Conservation (phyloP, 2,888 invertebrate genomes). For the Bruchidius siliquastri region DNA sequence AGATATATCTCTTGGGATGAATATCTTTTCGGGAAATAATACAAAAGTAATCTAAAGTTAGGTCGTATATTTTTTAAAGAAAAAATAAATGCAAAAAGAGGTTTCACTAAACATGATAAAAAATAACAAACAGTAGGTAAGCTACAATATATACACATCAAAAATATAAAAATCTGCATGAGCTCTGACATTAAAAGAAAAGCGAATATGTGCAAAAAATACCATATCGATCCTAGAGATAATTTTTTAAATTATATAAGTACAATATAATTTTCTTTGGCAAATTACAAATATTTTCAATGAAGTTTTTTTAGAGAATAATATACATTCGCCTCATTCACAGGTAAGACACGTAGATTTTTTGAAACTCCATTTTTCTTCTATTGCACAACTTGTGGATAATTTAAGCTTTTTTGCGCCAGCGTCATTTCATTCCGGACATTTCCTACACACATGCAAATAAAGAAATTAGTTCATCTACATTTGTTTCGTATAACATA, state of each 20-base stretch:
- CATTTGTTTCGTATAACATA: background rate
- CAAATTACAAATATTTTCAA: conserved; percentile 13
- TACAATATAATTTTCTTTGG: conserved; percentile 26
- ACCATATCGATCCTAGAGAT: conserved; percentile 20
- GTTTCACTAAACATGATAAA: conserved; percentile 3
- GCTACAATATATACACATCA: conserved; percentile 30
- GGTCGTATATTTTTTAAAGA: background rate
- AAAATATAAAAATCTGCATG: conserved; percentile 25
- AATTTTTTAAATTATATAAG: conserved; percentile 1
- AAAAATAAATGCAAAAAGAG: background rate
- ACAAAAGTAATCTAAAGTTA: background rate
- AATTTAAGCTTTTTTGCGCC: conserved; percentile 5
- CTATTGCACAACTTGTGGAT: background rate
- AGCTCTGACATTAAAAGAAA: conserved; percentile 4
- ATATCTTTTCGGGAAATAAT: background rate
- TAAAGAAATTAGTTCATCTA: conserved; percentile 26
- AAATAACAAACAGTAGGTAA: conserved; percentile 31
- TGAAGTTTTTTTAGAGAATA: background rate
- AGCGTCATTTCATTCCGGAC: conserved; percentile 22
- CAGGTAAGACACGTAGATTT: background rate
- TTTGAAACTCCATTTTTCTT: background rate
- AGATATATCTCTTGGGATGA: too few species aligned
- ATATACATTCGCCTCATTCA: conserved; percentile 1
- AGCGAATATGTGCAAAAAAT: conserved; percentile 18
- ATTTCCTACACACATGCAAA: conserved; percentile 33